Percentiles rank a stretch among this genome's conserved stretches.
Conservation (phyloP, 2,113 vertebrate genomes). For the western clawed frog (Xenopus tropicalis) region DNA sequence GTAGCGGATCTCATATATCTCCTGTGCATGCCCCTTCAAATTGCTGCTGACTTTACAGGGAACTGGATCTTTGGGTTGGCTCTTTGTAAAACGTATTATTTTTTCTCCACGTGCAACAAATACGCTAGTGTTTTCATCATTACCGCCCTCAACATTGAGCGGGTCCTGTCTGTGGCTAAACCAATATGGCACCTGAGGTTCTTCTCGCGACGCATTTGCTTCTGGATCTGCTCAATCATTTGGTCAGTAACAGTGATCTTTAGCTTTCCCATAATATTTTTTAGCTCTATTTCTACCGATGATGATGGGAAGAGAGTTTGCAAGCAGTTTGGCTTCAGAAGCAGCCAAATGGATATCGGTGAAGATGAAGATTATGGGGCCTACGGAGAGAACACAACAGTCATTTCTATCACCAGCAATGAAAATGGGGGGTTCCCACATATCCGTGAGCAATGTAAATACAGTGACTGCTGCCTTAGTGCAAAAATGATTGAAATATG, state of each 20-base stretch:
- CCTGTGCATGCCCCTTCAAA: background rate
- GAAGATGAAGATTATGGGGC: background rate
- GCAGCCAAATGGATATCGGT: background rate
- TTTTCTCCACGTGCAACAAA: background rate
- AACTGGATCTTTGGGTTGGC: slow-evolving; percentile 4
- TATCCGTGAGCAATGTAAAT: background rate
- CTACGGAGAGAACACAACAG: background rate
- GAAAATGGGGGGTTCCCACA: background rate
- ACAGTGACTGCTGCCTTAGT: background rate
- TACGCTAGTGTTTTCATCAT: slow-evolving; percentile 19
- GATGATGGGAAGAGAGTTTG: background rate
- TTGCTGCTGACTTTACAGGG: background rate
- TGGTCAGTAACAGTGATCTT: background rate
- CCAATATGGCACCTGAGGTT: slow-evolving; percentile 7
- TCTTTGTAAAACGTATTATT: slow-evolving; percentile 7
- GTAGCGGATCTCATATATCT: slow-evolving; percentile 11
- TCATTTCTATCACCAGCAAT: too few species aligned
- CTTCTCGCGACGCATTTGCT: background rate
- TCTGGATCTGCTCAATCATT: background rate
- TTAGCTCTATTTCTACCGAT: background rate
- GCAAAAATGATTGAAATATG: background rate
- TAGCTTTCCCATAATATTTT: slow-evolving; percentile 2
- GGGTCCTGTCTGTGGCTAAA: slow-evolving; percentile 5
- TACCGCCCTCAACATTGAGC: slow-evolving; percentile 10
- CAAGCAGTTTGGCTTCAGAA: background rate